Percentiles rank a stretch among this genome's conserved stretches.
phyloP scores from a whole-genome alignment of 2,888 invertebrate genomes.

The Hypselothyrea guttata region DNA sequence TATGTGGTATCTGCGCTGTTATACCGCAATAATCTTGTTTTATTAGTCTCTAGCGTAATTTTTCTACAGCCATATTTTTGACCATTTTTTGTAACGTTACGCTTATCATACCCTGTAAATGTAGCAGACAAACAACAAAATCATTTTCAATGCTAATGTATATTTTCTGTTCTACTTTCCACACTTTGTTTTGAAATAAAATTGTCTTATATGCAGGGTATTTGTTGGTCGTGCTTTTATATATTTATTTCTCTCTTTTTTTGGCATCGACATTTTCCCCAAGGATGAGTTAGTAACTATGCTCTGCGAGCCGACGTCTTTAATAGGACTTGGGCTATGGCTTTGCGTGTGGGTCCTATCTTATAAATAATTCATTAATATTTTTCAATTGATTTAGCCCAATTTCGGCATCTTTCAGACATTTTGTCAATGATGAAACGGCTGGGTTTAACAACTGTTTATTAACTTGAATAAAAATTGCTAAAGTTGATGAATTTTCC shows the following conservation, averaged over 20 bases:
- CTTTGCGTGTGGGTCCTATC: constrained; percentile 18
- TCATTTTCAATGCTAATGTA: too few relatives aligned
- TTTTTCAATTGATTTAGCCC: constrained; percentile 68
- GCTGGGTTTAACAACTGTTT: too few relatives aligned
- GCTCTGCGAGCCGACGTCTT: neutral
- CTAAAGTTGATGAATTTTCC: neutral
- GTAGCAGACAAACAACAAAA: too few relatives aligned
- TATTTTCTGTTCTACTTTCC: too few relatives aligned
- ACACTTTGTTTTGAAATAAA: too few relatives aligned
- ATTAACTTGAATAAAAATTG: too few relatives aligned
- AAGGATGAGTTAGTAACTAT: constrained; percentile 20
- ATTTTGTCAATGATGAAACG: constrained; percentile 46
- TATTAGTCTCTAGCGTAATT: constrained; percentile 68
- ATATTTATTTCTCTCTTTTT: constrained; percentile 5
- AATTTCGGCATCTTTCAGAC: constrained; percentile 31
- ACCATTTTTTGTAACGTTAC: neutral
- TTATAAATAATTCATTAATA: constrained; percentile 72
- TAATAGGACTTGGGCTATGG: constrained; percentile 2
- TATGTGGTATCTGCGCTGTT: constrained; percentile 40
- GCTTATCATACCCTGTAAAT: constrained; percentile 1
- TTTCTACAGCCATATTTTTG: constrained; percentile 53
- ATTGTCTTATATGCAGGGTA: constrained; percentile 2
- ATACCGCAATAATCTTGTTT: constrained; percentile 68
- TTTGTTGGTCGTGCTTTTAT: neutral
- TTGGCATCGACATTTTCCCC: constrained; percentile 35